These are phyloP conservation scores for Poecilus cupreus DNA, from an alignment of 2,888 invertebrate genomes.

Conservation along the genomic window DNA sequence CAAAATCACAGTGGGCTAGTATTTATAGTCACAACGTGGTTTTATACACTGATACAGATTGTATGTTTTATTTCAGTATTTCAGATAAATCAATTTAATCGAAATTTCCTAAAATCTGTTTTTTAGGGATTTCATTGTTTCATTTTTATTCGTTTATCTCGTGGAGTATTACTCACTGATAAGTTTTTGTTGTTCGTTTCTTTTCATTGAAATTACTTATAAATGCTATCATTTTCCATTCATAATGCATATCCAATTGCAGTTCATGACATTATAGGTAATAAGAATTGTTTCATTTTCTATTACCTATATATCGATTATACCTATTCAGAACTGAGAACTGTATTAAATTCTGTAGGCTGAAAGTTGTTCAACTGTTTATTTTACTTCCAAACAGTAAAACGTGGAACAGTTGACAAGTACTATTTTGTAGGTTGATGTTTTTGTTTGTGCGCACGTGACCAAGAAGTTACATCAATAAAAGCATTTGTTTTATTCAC, in stretches of 20 bases:
- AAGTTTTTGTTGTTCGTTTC: no score
- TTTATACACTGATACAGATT: neutral
- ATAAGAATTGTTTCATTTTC: no score
- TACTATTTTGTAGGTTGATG: conserved; percentile 5
- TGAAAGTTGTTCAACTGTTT: neutral
- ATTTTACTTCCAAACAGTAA: neutral
- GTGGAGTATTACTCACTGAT: no score
- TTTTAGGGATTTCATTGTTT: no score
- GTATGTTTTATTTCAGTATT: neutral
- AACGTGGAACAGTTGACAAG: conserved; percentile 1
- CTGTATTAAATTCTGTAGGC: neutral
- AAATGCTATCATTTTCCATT: no score
- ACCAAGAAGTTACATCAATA: conserved; percentile 13
- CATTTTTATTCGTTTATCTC: no score
- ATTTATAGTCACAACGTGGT: conserved; percentile 8
- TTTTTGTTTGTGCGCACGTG: conserved; percentile 27
- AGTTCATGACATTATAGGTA: no score
- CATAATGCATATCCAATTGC: no score
- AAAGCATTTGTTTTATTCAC: conserved; percentile 2
- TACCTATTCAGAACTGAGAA: no score
- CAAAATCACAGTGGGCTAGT: conserved; percentile 22
- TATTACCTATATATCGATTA: no score
- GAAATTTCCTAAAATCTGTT: no score
- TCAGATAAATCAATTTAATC: neutral
- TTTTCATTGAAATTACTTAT: no score